phyloP scores from a whole-genome alignment of 2,113 vertebrate species.

The Melierax canorus region DNA sequence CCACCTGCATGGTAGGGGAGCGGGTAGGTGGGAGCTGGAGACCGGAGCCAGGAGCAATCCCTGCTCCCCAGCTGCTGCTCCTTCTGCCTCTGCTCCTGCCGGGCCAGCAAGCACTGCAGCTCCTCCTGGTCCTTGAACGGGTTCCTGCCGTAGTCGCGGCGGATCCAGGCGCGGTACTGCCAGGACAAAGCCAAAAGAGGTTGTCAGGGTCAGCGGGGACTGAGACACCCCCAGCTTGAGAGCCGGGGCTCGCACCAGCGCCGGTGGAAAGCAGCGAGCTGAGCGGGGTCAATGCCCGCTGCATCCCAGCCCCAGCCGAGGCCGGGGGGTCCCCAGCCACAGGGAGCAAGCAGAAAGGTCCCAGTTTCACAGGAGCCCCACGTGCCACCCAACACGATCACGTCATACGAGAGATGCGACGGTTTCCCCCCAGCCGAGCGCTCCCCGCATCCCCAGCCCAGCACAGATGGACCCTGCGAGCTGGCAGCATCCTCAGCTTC shows the following conservation, averaged over 20 bases:
- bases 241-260: background rate
- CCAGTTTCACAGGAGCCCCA: background rate
- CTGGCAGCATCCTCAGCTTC: background rate
- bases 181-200: background rate
- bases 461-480: background rate
- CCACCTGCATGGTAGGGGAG: slow-evolving; percentile 53
- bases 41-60: slow-evolving; percentile 45
- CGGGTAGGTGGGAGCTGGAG: background rate
- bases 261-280: accelerated
- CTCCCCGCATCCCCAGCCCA: background rate
- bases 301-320: accelerated
- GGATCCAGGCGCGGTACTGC: slow-evolving; percentile 83
- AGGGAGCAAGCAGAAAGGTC: background rate
- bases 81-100: slow-evolving; percentile 69
- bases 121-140: slow-evolving; percentile 82
- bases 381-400: accelerated
- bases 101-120: slow-evolving; percentile 73
- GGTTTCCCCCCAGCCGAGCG: accelerated
- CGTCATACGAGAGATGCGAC: accelerated
- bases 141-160: slow-evolving; percentile 69
- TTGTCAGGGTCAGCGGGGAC: accelerated
- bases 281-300: background rate
- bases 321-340: background rate
- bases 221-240: background rate
- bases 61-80: slow-evolving; percentile 57